Base-by-base conservation (phyloP, 2,797 vertebrate species). In the Sphenopsis melanotis region DNA sequence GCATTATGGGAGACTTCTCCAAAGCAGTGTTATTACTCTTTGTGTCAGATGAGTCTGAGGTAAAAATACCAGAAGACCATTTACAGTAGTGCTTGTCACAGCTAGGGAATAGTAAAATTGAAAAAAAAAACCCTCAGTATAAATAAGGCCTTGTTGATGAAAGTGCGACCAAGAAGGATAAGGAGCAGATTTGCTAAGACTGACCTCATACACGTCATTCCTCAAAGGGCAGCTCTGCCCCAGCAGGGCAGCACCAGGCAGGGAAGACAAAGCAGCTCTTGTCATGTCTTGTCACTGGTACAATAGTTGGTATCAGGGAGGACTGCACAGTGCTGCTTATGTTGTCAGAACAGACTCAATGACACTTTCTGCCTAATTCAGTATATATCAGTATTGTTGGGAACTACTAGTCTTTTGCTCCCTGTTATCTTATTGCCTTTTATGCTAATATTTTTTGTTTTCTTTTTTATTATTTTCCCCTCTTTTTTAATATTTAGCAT, bases 211-310 rank as follows among this genome's bases (percentile, higher is more conserved):
- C 47, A 83, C 29, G 1, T 90, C 91, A 86, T 86, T 94, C 65
- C 80, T 89, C 87, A 91, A 86, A 91, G 80, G 63, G 77, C 81
- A 93, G 76, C 74, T 84, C 91, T 95, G 74, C 90, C 63, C 49
- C 80, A 93, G 88, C 80, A 91, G 95, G 59, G 74, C 94, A 92
- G 93, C 94, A 84, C 93, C 80, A 93, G 74, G 77, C 74, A 1
- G 59, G 66, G 47, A 74, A 84, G 86, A 96, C 96, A 96, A 96
- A 95, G 94, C 86, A 77, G 70, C 77, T 76, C 93, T 95, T 96
- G 95, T 96, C 86, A 20, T 79, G 59, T 77, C 95, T 76, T 89
- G 88, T 92, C 77, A 49, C 64, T 84, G 77, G 80, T 78, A 94
- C 93, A 94, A 94, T 87, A 82, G 68, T 10, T 90, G 74, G 59